Conservation (phyloP, 2,113 vertebrate species). For the Dicaeum eximium region DNA sequence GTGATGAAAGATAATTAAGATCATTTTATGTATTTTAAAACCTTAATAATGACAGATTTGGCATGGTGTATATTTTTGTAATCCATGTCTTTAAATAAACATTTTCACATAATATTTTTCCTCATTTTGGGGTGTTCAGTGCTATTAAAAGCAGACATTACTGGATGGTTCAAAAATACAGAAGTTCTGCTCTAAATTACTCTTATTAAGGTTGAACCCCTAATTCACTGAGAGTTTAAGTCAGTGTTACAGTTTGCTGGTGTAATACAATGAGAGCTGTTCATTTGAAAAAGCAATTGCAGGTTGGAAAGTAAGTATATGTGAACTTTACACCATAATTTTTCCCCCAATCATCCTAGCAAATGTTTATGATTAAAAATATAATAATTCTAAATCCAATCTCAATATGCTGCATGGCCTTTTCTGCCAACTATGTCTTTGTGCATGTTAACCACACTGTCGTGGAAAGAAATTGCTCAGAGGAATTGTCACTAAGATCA, state of each 20-base stretch:
- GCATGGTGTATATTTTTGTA: neutral
- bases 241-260: neutral
- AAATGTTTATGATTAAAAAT: conserved; percentile 22
- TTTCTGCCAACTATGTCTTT: conserved; percentile 42
- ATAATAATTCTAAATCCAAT: neutral
- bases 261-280: conserved; percentile 51
- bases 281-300: conserved; percentile 73
- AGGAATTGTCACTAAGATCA: conserved; percentile 29
- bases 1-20: neutral
- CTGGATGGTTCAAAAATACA: neutral
- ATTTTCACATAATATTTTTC: neutral
- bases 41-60: neutral
- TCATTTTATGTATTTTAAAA: neutral
- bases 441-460: conserved; percentile 67
- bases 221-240: neutral
- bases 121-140: neutral
- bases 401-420: conserved; percentile 65
- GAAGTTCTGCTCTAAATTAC: neutral
- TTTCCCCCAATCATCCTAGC: neutral
- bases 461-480: conserved; percentile 49
- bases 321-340: neutral
- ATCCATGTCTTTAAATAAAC: neutral
- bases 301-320: conserved; percentile 56
- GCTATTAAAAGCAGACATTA: neutral
- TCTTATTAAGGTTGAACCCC: neutral